A percentile compares a stretch with the other conserved stretches of the same genome.
phyloP scores from a whole-genome alignment of 2,888 invertebrate species.

The Holacanthella duospinosa region DNA sequence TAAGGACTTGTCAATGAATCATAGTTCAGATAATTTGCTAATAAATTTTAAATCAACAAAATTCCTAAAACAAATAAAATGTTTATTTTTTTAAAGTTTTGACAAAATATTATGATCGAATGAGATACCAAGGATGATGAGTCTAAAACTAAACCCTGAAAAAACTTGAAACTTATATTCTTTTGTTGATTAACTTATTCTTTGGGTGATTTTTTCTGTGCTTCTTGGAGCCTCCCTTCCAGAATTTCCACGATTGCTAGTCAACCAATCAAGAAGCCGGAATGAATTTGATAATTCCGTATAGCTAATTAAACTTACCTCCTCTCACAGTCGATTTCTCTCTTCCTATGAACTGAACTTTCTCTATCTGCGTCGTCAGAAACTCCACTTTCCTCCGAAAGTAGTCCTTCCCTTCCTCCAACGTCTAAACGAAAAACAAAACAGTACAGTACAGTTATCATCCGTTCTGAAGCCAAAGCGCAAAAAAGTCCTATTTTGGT shows the following conservation, averaged over 20 bases:
- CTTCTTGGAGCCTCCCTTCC: conserved; percentile 57
- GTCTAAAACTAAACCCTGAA: no score
- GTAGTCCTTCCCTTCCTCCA: conserved; percentile 56
- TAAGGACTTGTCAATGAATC: no score
- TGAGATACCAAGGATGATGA: no score
- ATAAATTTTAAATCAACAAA: no score
- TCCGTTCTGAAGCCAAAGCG: no score
- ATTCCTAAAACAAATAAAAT: no score
- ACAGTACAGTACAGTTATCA: not conserved
- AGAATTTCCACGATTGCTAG: conserved; percentile 61
- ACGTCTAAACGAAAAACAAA: conserved; percentile 11
- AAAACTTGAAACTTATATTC: no score
- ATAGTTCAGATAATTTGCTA: no score
- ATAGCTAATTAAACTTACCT: conserved; percentile 37
- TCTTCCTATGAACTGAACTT: conserved; percentile 67
- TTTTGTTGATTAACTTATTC: no score
- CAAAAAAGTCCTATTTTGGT: no score
- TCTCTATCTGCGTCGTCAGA: conserved; percentile 88
- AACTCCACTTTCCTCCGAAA: conserved; percentile 83
- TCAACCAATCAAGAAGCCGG: not conserved
- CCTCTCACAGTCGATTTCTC: conserved; percentile 75
- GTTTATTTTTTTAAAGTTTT: no score
- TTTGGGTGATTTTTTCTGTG: conserved; percentile 36
- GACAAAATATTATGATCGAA: no score
- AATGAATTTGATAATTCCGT: not conserved